Evolutionary conservation across 2,888 invertebrate genomes (phyloP).

Genomic region (Drosophila hamatofila): DNA sequence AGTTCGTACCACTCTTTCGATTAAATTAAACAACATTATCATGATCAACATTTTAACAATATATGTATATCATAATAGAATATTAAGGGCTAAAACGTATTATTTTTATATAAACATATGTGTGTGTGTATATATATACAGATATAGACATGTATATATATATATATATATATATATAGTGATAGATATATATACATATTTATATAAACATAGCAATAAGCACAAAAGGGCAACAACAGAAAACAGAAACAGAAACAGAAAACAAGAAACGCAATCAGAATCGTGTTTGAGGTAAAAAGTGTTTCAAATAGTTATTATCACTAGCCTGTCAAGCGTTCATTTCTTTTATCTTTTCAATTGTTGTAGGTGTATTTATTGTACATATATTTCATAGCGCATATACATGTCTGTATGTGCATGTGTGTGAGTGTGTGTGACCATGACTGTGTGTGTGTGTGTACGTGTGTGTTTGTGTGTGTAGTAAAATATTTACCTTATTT

Average conservation of each 20-base stretch:
- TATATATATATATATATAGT: slow-evolving; percentile 37
- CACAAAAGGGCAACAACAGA: slow-evolving; percentile 72
- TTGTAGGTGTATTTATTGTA: slow-evolving; percentile 27
- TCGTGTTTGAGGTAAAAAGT: slow-evolving; percentile 58
- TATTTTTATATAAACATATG: slow-evolving; percentile 44
- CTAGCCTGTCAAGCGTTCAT: slow-evolving; percentile 69
- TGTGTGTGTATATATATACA: slow-evolving; percentile 26
- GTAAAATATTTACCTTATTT: slow-evolving; percentile 76
- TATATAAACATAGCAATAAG: slow-evolving; percentile 66
- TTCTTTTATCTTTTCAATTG: slow-evolving; percentile 32
- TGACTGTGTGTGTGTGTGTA: slow-evolving; percentile 31
- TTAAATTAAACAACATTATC: slow-evolving; percentile 76
- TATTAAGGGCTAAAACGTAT: slow-evolving; percentile 44
- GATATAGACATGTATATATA: slow-evolving; percentile 29
- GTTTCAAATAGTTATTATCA: slow-evolving; percentile 64
- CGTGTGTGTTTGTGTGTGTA: slow-evolving; percentile 36
- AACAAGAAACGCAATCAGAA: slow-evolving; percentile 60
- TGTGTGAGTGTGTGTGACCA: slow-evolving; percentile 23
- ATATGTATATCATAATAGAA: slow-evolving; percentile 36
- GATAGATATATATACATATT: slow-evolving; percentile 36
- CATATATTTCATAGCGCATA: slow-evolving; percentile 17
- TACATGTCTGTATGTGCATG: slow-evolving; percentile 22
- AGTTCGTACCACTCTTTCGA: slow-evolving; percentile 26
- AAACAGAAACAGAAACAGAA: slow-evolving; percentile 68
- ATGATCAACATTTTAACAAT: slow-evolving; percentile 63